Base-by-base conservation (phyloP, 1,140 invertebrate species). In the Pararge aegeria region DNA sequence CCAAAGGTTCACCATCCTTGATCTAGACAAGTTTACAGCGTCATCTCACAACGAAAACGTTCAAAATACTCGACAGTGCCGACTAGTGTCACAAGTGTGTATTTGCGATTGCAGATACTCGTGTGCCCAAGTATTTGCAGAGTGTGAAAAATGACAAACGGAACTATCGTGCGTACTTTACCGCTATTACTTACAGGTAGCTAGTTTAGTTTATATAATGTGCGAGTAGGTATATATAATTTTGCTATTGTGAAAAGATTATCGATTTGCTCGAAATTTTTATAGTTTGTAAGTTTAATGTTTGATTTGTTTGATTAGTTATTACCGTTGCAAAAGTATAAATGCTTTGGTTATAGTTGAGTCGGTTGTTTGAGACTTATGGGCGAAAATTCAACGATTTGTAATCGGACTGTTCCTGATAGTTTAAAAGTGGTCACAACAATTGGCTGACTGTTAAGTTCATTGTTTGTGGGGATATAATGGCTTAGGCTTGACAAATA, bases 131-230 rank as follows among this genome's bases (percentile, higher is more conserved):
- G 48, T 40, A 21, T 13, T 34, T 18, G 24, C 19, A 16, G 16
- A 44, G 15, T 19, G 44, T 46, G 21, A 54, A 54, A 18, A 34
- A 66, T 66, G 59, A 37, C 27, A 18, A 58, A 61, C 38, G 55
- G n/a, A 9, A 61, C 64, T 13, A 18, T 61, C n/a, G 55, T 55
- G 48, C 57, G 40, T 40, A 54, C 42, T 19, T 49, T 66, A 29
- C 48, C 58, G 29, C 12, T 61, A 15, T 57, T 66, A 48, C 37
- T 66, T 21, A 37, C 58, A 61, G 58, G 64, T 66, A 49, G 15
- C 27, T 1, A 34, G 7, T 34, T 34, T 12, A 34, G 12, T 12
- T 34, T 10, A 30, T 24, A 24, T 7, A 4, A 7, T 24, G 7
- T 7, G n/a, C 24, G 2, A 24, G 24, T 24, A 24, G 24, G 2